Percentiles rank a stretch among this genome's conserved stretches.
Conservation (phyloP, 2,113 vertebrate species). For the Xenopus laevis region DNA sequence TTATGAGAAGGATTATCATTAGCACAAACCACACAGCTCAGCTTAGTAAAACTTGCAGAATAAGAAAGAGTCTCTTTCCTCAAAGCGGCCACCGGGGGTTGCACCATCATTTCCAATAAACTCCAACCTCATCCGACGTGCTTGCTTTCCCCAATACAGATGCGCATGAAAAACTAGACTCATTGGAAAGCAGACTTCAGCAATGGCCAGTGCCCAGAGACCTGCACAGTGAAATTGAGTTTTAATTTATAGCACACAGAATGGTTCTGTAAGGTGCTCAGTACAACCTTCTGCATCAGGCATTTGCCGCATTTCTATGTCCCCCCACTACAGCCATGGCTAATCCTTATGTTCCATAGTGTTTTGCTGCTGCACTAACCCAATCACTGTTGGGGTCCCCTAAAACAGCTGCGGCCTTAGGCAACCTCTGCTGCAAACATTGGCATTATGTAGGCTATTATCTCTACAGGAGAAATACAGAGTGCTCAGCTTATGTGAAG, state of each 20-base stretch:
- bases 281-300: no score
- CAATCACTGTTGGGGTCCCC: no score
- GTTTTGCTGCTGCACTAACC: no score
- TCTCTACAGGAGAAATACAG: no score
- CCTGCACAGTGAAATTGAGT: conserved; percentile 35
- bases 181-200: conserved; percentile 32
- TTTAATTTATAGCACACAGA: conserved; percentile 32
- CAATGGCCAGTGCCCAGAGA: conserved; percentile 23
- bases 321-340: no score
- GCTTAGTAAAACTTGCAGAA: neutral
- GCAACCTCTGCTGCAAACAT: no score
- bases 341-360: no score
- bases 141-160: conserved; percentile 4
- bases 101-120: conserved; percentile 34
- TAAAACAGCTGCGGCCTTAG: no score
- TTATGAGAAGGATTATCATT: neutral
- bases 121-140: conserved; percentile 23
- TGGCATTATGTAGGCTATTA: no score
- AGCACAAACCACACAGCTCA: neutral
- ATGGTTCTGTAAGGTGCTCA: no score
- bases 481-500: no score
- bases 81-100: conserved; percentile 23
- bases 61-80: neutral
- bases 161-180: conserved; percentile 18
- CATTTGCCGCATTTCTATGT: no score